Conservation (phyloP, 37 sponge, comb jelly and placozoan genomes). For the Ianthella basta region DNA sequence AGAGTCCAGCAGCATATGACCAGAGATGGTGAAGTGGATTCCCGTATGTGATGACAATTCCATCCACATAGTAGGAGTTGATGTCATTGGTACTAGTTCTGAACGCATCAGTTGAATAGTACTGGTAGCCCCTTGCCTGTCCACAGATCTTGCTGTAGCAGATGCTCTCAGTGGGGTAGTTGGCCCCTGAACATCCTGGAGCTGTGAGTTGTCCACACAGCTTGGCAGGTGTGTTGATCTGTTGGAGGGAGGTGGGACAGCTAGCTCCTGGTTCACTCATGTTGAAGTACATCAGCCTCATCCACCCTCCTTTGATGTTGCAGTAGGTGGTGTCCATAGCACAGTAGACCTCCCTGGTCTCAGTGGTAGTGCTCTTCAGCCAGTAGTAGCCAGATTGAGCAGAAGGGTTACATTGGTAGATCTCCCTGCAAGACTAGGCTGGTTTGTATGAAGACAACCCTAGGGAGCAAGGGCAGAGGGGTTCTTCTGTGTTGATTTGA, state of each 20-base stretch:
- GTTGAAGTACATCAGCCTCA: slow-evolving; percentile 3
- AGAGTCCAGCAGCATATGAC: slow-evolving; percentile 24
- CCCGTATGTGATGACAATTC: slow-evolving; percentile 14
- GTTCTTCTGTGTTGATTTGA: too few relatives aligned
- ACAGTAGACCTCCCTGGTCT: not conserved
- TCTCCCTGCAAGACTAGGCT: not conserved
- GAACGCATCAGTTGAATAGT: slow-evolving; percentile 4
- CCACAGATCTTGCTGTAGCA: slow-evolving; percentile 19
- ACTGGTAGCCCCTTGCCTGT: slow-evolving; percentile 23
- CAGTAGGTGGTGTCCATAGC: not conserved
- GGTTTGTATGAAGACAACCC: not conserved
- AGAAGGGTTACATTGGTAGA: not conserved
- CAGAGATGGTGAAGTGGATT: slow-evolving; percentile 4
- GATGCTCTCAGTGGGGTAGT: not conserved
- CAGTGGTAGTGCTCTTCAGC: not conserved
- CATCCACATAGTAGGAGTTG: not conserved
- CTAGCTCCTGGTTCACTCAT: slow-evolving; percentile 9
- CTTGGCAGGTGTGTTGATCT: not conserved
- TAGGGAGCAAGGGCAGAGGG: too few relatives aligned
- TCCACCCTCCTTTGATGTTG: slow-evolving; percentile 22
- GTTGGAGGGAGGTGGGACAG: not conserved
- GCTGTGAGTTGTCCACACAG: not conserved
- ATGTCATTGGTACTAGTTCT: not conserved
- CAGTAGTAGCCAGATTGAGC: slow-evolving; percentile 13
- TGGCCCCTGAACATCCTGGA: not conserved